Evolutionary conservation across 2,888 invertebrate genomes (phyloP).

Genomic region (Isoperla grammatica): DNA sequence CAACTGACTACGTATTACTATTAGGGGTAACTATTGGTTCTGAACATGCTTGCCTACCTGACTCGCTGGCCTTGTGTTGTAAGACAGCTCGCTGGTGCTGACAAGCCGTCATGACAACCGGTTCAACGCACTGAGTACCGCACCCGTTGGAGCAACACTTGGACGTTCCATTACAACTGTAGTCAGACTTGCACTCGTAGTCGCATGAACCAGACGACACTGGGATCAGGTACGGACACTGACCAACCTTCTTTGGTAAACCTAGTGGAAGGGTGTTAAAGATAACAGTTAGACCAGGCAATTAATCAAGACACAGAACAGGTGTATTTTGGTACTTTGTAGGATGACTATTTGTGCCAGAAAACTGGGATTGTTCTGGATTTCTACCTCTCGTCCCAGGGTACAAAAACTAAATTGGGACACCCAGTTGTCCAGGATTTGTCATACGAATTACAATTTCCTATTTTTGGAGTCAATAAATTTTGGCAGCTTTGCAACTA

Average conservation of each 20-base stretch:
- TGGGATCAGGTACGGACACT: constrained; percentile 76
- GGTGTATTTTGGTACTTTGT: too few relatives aligned
- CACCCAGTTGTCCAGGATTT: too few relatives aligned
- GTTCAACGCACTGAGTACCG: constrained; percentile 72
- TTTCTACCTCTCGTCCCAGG: too few relatives aligned
- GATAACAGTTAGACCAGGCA: neutral
- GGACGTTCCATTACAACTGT: constrained; percentile 62
- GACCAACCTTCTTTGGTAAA: constrained; percentile 66
- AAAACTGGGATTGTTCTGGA: too few relatives aligned
- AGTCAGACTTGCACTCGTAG: constrained; percentile 70
- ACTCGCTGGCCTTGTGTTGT: constrained; percentile 59
- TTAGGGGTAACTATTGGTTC: too few relatives aligned
- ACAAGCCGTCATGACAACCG: constrained; percentile 59
- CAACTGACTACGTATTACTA: too few relatives aligned
- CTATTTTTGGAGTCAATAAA: neutral
- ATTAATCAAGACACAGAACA: too few relatives aligned
- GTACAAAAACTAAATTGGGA: too few relatives aligned
- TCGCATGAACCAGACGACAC: constrained; percentile 62
- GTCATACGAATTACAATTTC: too few relatives aligned
- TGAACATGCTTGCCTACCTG: too few relatives aligned
- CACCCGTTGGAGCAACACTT: constrained; percentile 86
- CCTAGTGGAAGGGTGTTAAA: constrained; percentile 40
- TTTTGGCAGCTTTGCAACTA: too few relatives aligned
- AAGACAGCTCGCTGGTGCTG: constrained; percentile 35
- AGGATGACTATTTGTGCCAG: too few relatives aligned